These are phyloP conservation scores for Terrapene triunguis DNA, from an alignment of 2,113 vertebrate genomes.

Conservation along the genomic window DNA sequence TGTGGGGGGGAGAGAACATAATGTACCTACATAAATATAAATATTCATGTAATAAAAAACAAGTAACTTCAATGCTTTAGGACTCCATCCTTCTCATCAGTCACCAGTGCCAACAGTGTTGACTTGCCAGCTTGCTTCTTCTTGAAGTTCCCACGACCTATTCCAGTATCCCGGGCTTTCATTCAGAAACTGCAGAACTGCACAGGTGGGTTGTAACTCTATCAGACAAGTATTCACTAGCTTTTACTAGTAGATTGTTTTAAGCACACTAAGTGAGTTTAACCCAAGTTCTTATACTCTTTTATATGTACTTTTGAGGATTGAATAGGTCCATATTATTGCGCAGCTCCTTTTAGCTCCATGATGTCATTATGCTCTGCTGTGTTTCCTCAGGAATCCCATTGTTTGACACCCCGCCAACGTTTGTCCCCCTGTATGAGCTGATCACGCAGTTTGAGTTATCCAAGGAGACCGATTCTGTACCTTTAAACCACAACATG, in stretches of 20 bases:
- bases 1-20: neutral
- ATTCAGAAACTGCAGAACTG: conserved; percentile 92
- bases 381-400: conserved; percentile 86
- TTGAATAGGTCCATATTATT: neutral
- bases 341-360: neutral
- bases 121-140: conserved; percentile 98
- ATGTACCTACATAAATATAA: neutral
- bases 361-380: neutral
- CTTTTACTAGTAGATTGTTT: neutral
- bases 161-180: conserved; percentile 93
- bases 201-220: conserved; percentile 83
- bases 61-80: conserved; percentile 41
- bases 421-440: conserved; percentile 90
- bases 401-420: conserved; percentile 88
- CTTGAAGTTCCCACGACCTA: conserved; percentile 93
- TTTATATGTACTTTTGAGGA: neutral
- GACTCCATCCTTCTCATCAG: conserved; percentile 93
- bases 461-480: conserved; percentile 85
- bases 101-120: conserved; percentile 97
- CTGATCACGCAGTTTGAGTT: conserved; percentile 93
- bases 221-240: fast-evolving
- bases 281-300: neutral
- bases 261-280: fast-evolving
- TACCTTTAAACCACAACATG: conserved; percentile 88
- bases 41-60: neutral